Conservation (phyloP, 2,888 invertebrate species). For the Mechanitis messenoides region DNA sequence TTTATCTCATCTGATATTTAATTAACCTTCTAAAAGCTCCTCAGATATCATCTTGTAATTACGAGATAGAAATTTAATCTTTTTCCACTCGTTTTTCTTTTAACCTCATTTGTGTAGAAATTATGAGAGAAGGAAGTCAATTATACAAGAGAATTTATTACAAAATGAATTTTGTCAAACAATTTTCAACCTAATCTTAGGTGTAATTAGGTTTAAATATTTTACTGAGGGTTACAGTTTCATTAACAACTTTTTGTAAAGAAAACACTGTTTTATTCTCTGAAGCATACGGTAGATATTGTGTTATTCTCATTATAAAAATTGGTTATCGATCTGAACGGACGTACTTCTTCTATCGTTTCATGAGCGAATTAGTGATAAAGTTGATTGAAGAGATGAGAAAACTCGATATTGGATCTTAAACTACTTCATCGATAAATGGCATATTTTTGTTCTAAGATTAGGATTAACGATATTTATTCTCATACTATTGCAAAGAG, state of each 20-base stretch:
- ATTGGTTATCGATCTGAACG: slow-evolving; percentile 20
- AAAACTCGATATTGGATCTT: slow-evolving; percentile 5
- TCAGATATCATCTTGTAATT: not conserved
- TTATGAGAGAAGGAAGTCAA: slow-evolving; percentile 20
- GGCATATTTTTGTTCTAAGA: no score
- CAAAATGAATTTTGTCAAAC: slow-evolving; percentile 10
- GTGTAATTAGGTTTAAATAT: not conserved
- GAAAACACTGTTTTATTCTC: not conserved
- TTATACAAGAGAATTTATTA: slow-evolving; percentile 22
- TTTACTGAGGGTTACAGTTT: not conserved
- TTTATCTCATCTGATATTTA: no score
- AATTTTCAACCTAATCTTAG: not conserved
- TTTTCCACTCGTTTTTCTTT: not conserved
- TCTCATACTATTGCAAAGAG: no score
- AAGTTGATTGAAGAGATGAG: slow-evolving; percentile 7
- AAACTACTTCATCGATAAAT: not conserved
- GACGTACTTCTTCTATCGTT: slow-evolving; percentile 9
- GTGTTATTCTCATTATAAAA: not conserved
- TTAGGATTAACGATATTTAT: no score
- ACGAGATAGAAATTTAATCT: not conserved
- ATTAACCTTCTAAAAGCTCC: no score
- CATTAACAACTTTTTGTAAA: not conserved
- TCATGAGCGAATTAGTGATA: slow-evolving; percentile 4
- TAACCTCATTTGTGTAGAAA: slow-evolving; percentile 18
- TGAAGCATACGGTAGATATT: not conserved